Percentiles rank a stretch among this genome's conserved stretches.
These are phyloP conservation scores for Melolontha melolontha DNA, from an alignment of 2,888 invertebrate genomes.

Conservation along the genomic window DNA sequence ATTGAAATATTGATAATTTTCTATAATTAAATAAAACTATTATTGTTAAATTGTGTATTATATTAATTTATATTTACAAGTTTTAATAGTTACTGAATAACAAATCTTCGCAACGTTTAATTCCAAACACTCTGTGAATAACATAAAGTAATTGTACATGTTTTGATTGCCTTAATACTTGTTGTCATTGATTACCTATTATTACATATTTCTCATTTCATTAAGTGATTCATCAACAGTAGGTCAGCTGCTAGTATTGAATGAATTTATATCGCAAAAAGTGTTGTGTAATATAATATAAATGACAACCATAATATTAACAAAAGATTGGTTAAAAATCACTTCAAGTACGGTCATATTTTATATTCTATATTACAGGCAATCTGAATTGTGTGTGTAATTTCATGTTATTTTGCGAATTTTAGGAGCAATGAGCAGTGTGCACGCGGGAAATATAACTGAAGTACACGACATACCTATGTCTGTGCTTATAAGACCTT, in stretches of 20 bases:
- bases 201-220: neutral
- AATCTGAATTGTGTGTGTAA: neutral
- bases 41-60: too few species aligned
- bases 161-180: neutral
- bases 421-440: conserved; percentile 56
- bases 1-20: too few species aligned
- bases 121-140: neutral
- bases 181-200: too few species aligned
- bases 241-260: neutral
- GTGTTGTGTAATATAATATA: conserved; percentile 1
- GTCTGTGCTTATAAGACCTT: conserved; percentile 80
- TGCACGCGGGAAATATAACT: conserved; percentile 75
- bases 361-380: neutral
- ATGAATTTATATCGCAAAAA: neutral
- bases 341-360: conserved; percentile 32
- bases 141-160: neutral
- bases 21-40: too few species aligned
- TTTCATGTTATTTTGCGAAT: conserved; percentile 18
- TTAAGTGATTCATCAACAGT: conserved; percentile 1
- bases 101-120: too few species aligned
- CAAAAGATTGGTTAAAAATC: conserved; percentile 41
- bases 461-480: conserved; percentile 86
- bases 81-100: too few species aligned
- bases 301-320: conserved; percentile 41
- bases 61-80: too few species aligned